Conservation (phyloP, 2,113 vertebrate species). For the Misgurnus mizolepis region DNA sequence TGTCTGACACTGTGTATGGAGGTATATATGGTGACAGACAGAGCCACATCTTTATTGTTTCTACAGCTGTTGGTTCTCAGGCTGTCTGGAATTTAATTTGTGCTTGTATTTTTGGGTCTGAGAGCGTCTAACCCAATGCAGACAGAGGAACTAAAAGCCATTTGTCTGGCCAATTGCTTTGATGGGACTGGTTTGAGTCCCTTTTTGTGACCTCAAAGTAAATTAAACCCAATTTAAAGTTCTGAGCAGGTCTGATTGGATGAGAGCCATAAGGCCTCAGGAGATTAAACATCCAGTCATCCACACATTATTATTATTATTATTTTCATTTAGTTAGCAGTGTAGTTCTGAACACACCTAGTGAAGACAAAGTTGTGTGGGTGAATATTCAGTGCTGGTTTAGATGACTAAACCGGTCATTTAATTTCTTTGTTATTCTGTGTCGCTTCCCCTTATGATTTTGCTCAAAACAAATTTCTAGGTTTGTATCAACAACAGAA, state of each 20-base stretch:
- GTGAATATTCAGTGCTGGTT: not conserved
- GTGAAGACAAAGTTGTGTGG: not conserved
- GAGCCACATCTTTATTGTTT: constrained; percentile 37
- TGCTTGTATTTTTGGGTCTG: constrained; percentile 44
- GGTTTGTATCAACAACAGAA: too few relatives aligned
- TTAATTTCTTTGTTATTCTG: not conserved
- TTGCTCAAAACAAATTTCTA: not conserved
- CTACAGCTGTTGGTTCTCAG: constrained; percentile 52
- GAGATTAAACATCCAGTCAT: not conserved
- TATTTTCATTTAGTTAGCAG: not conserved
- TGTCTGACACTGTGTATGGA: too few relatives aligned
- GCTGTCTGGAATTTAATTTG: constrained; percentile 41
- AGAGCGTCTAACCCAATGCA: constrained; percentile 1
- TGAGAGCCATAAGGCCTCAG: not conserved
- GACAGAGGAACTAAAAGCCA: not conserved
- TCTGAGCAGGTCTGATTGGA: constrained; percentile 13
- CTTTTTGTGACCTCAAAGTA: constrained; percentile 10
- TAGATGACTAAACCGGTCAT: not conserved
- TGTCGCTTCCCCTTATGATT: not conserved
- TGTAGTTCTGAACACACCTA: not conserved
- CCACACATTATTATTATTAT: not conserved
- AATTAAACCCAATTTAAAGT: constrained; percentile 14
- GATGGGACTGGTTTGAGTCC: not conserved
- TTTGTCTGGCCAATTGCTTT: constrained; percentile 26
- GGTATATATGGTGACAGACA: not conserved